Evolutionary conservation across 2,113 vertebrate genomes (phyloP).

Genomic region (Varanus komodoensis): DNA sequence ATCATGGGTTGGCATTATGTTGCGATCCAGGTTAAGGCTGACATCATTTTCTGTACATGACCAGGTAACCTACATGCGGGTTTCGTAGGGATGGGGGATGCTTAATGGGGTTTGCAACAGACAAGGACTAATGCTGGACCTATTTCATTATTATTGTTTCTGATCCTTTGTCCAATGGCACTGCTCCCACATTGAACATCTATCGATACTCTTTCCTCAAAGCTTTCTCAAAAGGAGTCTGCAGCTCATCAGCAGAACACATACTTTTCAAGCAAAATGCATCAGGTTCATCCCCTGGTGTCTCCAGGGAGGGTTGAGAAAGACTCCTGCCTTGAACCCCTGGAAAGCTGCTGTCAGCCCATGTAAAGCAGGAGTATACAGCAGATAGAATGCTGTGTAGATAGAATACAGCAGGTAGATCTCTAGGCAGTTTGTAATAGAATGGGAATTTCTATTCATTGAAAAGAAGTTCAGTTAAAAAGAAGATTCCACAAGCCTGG

Average conservation of each 20-base stretch:
- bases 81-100: neutral
- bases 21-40: too few species aligned
- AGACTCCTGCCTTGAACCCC: neutral
- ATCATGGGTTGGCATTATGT: too few species aligned
- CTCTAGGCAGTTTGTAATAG: too few species aligned
- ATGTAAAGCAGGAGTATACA: too few species aligned
- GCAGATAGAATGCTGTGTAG: too few species aligned
- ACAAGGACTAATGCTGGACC: too few species aligned
- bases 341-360: too few species aligned
- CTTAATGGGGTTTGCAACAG: neutral
- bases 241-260: neutral
- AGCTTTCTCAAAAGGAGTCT: neutral
- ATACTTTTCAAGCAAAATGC: neutral
- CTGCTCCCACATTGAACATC: neutral
- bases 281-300: neutral
- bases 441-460: too few species aligned
- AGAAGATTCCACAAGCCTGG: too few species aligned
- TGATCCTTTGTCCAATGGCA: neutral
- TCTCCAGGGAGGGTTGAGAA: neutral
- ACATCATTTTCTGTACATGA: too few species aligned
- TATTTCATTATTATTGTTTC: neutral
- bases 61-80: neutral
- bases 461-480: too few species aligned
- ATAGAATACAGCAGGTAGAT: too few species aligned
- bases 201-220: neutral